phyloP scores from a whole-genome alignment of 2,888 invertebrate species.

The Conus canariensis region DNA sequence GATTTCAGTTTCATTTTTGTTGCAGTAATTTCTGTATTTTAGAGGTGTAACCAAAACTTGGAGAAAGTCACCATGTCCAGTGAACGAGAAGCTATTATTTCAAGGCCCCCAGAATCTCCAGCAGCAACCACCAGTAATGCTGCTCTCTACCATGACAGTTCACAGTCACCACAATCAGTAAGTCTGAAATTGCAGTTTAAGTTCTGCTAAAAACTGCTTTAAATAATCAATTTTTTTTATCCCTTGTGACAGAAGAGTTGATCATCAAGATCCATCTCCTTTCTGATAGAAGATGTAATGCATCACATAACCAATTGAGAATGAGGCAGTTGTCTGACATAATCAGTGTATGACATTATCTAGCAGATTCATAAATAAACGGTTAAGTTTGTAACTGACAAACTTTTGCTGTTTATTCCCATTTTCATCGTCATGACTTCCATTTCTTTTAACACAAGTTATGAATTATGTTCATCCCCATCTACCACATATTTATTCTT shows the following conservation, averaged over 20 bases:
- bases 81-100: constrained; percentile 28
- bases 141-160: constrained; percentile 68
- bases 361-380: no score
- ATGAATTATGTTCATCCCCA: no score
- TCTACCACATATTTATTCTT: no score
- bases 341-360: background rate
- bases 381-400: no score
- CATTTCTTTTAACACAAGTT: no score
- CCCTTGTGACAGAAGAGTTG: no score
- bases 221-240: no score
- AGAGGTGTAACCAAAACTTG: background rate
- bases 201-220: no score
- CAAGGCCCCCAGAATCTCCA: constrained; percentile 17
- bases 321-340: background rate
- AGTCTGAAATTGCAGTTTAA: constrained; percentile 38
- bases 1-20: background rate
- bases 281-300: no score
- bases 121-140: constrained; percentile 41
- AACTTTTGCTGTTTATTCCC: no score
- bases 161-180: constrained; percentile 67
- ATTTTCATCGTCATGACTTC: no score
- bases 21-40: background rate
- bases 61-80: constrained; percentile 5
- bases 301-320: background rate
- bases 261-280: background rate